phyloP scores from a whole-genome alignment of 2,797 vertebrate genomes.

The Thunnus albacares region DNA sequence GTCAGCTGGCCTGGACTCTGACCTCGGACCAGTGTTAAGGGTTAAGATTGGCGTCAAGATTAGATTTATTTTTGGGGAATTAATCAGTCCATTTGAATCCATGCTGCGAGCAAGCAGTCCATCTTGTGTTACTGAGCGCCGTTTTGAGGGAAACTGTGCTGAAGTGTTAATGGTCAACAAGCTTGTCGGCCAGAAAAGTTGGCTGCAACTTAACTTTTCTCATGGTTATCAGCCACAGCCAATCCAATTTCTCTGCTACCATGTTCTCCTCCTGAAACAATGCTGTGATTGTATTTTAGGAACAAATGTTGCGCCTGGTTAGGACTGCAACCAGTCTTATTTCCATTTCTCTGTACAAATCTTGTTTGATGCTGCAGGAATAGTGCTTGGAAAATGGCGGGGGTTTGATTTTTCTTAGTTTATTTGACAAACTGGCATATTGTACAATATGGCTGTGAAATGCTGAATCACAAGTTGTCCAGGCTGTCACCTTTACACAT shows the following conservation, averaged over 20 bases:
- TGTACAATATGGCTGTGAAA: background rate
- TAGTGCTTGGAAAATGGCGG: constrained; percentile 3
- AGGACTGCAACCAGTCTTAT: too few species aligned
- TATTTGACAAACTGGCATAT: background rate
- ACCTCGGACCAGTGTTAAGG: constrained; percentile 27
- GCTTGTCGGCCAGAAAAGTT: constrained; percentile 23
- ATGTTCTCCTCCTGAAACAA: background rate
- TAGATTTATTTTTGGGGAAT: constrained; percentile 26
- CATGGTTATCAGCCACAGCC: background rate
- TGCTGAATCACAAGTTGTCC: too few species aligned
- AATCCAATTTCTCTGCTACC: background rate
- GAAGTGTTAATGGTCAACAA: constrained; percentile 13
- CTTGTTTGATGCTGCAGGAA: constrained; percentile 6
- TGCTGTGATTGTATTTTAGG: background rate
- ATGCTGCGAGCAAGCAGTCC: constrained; percentile 11
- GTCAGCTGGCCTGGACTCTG: constrained; percentile 33
- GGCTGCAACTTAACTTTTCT: constrained; percentile 1
- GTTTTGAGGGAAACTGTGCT: background rate
- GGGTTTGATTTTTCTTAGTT: constrained; percentile 2
- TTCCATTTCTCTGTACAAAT: background rate
- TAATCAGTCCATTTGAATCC: constrained; percentile 2
- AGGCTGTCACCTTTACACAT: too few species aligned
- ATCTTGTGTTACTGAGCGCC: constrained; percentile 25
- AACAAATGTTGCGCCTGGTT: background rate
- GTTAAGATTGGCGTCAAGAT: constrained; percentile 21